A percentile compares a stretch with the other conserved stretches of the same genome.
Evolutionary conservation across 92 coral and sea anemone species (phyloP).

Genomic region (Palythoa grandis): DNA sequence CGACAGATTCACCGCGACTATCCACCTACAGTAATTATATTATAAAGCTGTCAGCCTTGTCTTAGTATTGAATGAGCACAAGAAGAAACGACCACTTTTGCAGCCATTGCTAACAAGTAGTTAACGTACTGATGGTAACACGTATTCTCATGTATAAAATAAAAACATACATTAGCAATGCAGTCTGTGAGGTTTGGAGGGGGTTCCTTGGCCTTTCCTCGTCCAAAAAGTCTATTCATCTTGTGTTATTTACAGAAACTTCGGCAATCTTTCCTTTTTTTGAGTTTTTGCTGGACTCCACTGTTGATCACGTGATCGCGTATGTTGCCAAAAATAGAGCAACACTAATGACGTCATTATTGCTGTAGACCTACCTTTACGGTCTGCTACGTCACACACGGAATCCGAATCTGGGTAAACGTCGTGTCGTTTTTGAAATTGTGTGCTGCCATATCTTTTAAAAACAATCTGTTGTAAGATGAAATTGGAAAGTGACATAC

Average conservation of each 20-base stretch:
- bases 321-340: constrained; percentile 18
- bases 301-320: constrained; percentile 33
- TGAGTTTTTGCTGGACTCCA: not conserved
- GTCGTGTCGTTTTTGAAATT: no score
- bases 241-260: constrained; percentile 29
- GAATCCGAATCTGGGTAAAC: no score
- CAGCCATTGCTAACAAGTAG: not conserved
- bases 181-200: constrained; percentile 97
- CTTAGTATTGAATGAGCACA: not conserved
- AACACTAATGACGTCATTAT: constrained; percentile 16
- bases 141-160: not conserved
- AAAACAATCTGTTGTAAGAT: no score
- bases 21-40: constrained; percentile 69
- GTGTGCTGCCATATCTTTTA: no score
- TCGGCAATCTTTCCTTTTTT: not conserved
- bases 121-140: not conserved
- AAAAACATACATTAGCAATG: constrained; percentile 79
- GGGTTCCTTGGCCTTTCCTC: constrained; percentile 93
- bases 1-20: constrained; percentile 97
- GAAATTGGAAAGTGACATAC: no score
- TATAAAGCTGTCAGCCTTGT: not conserved
- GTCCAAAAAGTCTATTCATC: constrained; percentile 97
- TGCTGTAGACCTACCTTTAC: no score
- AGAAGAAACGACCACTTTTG: not conserved
- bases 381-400: no score